A percentile compares a stretch with the other conserved stretches of the same genome.
phyloP scores from a whole-genome alignment of 2,888 invertebrate genomes.

The Pollenia labialis region DNA sequence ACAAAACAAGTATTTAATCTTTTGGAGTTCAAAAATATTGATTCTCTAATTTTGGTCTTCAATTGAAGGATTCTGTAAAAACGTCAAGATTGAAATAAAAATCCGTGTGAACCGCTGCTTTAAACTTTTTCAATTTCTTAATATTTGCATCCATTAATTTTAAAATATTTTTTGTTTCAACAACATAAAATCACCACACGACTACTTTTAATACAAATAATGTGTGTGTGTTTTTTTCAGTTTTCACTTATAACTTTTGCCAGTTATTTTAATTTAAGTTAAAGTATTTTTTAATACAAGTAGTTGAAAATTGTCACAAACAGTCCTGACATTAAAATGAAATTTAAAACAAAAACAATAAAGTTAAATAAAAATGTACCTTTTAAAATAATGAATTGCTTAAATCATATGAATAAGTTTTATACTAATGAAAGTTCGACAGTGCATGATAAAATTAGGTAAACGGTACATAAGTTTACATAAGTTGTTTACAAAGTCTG shows the following conservation, averaged over 20 bases:
- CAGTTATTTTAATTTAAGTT: slow-evolving; percentile 20
- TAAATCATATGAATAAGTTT: slow-evolving; percentile 28
- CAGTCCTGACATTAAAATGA: slow-evolving; percentile 42
- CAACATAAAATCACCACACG: slow-evolving; percentile 1
- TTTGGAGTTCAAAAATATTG: too few species aligned
- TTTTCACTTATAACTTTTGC: background rate
- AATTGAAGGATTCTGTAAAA: too few species aligned
- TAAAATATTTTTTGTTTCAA: background rate
- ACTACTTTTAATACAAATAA: background rate
- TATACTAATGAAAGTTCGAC: slow-evolving; percentile 5
- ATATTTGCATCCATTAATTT: background rate
- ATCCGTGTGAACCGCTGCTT: too few species aligned
- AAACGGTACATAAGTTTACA: too few species aligned
- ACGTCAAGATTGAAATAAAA: too few species aligned
- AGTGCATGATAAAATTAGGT: slow-evolving; percentile 4
- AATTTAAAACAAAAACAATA: slow-evolving; percentile 1
- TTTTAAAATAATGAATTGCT: slow-evolving; percentile 53
- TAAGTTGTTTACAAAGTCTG: too few species aligned
- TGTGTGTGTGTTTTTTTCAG: background rate
- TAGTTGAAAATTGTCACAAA: slow-evolving; percentile 38
- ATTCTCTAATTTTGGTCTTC: too few species aligned
- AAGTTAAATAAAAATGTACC: slow-evolving; percentile 15
- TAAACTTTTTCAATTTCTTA: too few species aligned
- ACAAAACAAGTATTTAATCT: too few species aligned
- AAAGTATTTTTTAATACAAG: slow-evolving; percentile 21